Evolutionary conservation across 2,888 invertebrate genomes (phyloP).

Genomic region (Crossocerus cetratus): DNA sequence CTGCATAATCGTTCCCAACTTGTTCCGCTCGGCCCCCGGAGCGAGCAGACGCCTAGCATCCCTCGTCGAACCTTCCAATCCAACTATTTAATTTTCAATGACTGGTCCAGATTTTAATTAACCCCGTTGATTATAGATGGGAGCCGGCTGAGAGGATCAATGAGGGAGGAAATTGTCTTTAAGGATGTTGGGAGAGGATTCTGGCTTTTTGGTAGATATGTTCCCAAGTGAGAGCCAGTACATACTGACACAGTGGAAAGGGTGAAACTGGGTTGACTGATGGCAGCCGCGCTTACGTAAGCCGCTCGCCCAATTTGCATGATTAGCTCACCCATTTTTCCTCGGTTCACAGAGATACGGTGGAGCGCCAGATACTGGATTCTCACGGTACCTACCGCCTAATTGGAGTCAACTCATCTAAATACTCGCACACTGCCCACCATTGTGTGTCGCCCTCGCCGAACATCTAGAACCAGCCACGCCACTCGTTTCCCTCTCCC

Average conservation of each 20-base stretch:
- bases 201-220: not conserved
- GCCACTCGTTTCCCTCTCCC: no score
- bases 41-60: not conserved
- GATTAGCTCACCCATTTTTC: slow-evolving; percentile 61
- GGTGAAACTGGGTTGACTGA: slow-evolving; percentile 14
- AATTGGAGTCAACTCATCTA: slow-evolving; percentile 77
- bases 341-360: slow-evolving; percentile 49
- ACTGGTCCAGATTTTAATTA: not conserved
- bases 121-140: no score
- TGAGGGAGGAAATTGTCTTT: no score
- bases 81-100: not conserved
- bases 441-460: slow-evolving; percentile 46
- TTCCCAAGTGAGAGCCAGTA: not conserved
- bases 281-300: slow-evolving; percentile 55
- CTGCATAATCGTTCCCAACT: slow-evolving; percentile 55
- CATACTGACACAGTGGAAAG: not conserved
- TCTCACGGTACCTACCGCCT: slow-evolving; percentile 74
- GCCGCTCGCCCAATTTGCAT: slow-evolving; percentile 62
- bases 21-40: slow-evolving; percentile 35
- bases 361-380: slow-evolving; percentile 68
- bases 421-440: slow-evolving; percentile 68
- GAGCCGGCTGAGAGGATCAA: no score
- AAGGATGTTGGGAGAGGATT: no score
- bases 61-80: not conserved
- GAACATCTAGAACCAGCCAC: slow-evolving; percentile 31